Percentiles rank a stretch among this genome's conserved stretches.
Conservation (phyloP, 2,113 vertebrate genomes). For the Neopipo cinnamomea region DNA sequence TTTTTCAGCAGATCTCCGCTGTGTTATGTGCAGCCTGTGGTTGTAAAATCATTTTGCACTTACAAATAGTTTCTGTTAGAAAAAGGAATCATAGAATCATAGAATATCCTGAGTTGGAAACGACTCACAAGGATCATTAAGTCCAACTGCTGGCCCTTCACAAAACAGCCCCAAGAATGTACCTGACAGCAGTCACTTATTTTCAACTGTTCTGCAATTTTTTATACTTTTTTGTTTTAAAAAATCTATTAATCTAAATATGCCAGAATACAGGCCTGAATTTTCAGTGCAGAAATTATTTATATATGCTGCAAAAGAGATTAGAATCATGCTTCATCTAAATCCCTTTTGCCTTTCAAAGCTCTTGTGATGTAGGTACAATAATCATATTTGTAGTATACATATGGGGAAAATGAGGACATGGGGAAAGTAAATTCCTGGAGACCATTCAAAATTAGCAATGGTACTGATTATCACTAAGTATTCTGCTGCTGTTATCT, state of each 20-base stretch:
- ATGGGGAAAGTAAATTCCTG: neutral
- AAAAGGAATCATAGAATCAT: neutral
- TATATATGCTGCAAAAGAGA: neutral
- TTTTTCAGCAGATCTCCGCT: neutral
- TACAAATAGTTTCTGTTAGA: neutral
- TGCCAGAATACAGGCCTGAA: neutral
- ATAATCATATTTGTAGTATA: neutral
- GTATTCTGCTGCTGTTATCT: neutral
- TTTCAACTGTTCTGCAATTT: neutral
- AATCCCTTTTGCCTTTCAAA: conserved; percentile 30
- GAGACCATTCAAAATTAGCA: conserved; percentile 15
- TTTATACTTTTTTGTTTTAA: neutral
- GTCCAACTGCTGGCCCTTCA: neutral
- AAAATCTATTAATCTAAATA: neutral
- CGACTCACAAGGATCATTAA: neutral
- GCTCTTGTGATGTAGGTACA: neutral
- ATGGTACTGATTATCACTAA: neutral
- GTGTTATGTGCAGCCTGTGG: neutral
- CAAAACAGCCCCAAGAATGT: neutral
- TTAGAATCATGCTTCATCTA: conserved; percentile 6
- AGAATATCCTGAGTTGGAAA: neutral
- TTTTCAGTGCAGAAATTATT: conserved; percentile 6
- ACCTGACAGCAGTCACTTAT: neutral
- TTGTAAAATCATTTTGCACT: neutral
- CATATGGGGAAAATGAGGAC: conserved; percentile 5